A percentile compares a stretch with the other conserved stretches of the same genome.
Conservation (phyloP, 2,888 invertebrate genomes). For the Drosophila aldrichi region DNA sequence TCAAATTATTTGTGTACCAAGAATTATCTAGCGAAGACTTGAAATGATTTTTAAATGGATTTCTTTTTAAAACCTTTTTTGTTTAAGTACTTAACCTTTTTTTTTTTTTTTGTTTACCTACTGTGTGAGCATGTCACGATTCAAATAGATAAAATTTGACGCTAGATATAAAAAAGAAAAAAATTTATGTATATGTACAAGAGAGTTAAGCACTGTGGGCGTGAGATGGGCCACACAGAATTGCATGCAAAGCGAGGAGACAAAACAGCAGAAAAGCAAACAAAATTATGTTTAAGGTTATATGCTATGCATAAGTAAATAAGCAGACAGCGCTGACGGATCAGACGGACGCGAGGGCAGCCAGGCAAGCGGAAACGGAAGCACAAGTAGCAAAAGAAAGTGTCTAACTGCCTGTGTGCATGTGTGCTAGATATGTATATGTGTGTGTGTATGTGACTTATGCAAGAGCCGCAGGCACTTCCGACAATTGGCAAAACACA, state of each 20-base stretch:
- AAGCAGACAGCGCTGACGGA: conserved; percentile 59
- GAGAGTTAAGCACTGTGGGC: conserved; percentile 28
- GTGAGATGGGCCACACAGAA: conserved; percentile 35
- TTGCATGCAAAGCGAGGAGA: conserved; percentile 60
- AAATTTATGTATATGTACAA: background rate
- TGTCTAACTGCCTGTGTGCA: conserved; percentile 71
- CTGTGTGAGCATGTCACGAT: conserved; percentile 49
- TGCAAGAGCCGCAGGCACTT: conserved; percentile 71
- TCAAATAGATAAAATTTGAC: conserved; percentile 62
- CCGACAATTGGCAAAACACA: conserved; percentile 80
- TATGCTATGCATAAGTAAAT: conserved; percentile 79
- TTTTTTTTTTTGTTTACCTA: background rate
- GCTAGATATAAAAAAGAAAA: conserved; percentile 20
- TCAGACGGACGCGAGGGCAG: conserved; percentile 39
- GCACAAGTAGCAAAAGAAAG: conserved; percentile 77
- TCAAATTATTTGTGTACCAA: background rate
- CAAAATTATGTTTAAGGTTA: conserved; percentile 80
- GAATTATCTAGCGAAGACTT: background rate
- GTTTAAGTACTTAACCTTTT: background rate
- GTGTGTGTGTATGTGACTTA: conserved; percentile 53
- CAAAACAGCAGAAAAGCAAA: conserved; percentile 71
- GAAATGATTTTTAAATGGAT: no score
- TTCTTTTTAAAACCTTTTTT: background rate
- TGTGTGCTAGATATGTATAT: conserved; percentile 29
- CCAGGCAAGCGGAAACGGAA: conserved; percentile 72